phyloP scores from a whole-genome alignment of 2,113 vertebrate genomes.

The Crypturellus undulatus region DNA sequence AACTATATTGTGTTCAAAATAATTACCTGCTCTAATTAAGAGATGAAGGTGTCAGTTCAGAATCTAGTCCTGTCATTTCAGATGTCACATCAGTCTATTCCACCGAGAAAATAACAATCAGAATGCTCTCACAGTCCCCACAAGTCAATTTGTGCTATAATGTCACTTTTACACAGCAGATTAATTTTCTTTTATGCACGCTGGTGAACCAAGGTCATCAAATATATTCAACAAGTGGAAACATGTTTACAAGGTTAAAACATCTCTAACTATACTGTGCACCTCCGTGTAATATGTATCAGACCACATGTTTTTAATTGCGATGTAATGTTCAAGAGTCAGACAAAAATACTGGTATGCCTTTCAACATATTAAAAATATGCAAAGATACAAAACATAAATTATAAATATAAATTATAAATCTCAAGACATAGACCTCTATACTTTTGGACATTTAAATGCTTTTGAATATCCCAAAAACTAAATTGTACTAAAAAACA shows the following conservation, averaged over 20 bases:
- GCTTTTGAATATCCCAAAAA: fast-evolving
- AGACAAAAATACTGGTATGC: background rate
- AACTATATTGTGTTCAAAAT: constrained; percentile 32
- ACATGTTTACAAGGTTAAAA: fast-evolving
- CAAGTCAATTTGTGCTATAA: background rate
- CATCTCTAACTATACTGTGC: fast-evolving
- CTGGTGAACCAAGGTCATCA: background rate
- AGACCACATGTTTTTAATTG: fast-evolving
- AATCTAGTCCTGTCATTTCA: constrained; percentile 51
- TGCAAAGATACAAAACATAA: fast-evolving
- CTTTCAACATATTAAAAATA: background rate
- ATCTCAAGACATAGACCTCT: fast-evolving
- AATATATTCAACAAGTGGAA: background rate
- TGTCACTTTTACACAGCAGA: background rate
- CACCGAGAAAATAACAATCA: constrained; percentile 46
- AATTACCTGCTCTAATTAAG: constrained; percentile 57
- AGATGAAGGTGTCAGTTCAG: constrained; percentile 62
- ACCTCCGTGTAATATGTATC: background rate
- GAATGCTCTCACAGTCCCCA: background rate
- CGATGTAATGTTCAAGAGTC: fast-evolving
- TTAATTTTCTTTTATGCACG: background rate
- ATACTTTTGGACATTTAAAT: background rate
- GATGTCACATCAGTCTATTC: constrained; percentile 51
- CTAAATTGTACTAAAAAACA: background rate
- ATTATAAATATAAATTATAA: fast-evolving